phyloP scores from a whole-genome alignment of 1,140 invertebrate species.

The Zaprionus gabonicus region DNA sequence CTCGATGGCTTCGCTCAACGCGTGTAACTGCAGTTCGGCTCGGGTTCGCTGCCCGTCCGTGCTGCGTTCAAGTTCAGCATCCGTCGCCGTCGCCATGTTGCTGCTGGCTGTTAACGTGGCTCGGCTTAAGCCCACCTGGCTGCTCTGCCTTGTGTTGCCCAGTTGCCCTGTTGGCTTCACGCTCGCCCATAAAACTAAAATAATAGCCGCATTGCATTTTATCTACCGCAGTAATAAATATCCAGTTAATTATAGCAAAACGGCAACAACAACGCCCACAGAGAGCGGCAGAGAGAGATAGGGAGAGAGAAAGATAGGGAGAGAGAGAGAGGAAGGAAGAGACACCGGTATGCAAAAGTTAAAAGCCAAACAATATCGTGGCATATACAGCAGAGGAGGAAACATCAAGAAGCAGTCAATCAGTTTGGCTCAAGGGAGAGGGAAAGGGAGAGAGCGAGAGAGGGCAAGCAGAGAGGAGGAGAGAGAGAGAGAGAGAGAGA shows the following conservation, averaged over 20 bases:
- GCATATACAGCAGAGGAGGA: constrained; percentile 30
- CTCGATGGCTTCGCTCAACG: constrained; percentile 51
- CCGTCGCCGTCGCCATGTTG: constrained; percentile 21
- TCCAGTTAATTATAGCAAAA: constrained; percentile 77
- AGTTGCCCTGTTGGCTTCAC: constrained; percentile 45
- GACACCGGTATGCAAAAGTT: constrained; percentile 57
- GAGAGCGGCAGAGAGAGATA: constrained; percentile 8
- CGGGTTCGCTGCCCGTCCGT: constrained; percentile 28
- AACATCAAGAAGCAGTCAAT: too few species aligned
- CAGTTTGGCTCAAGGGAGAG: too few species aligned
- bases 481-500: too few species aligned
- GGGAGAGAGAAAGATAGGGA: background rate
- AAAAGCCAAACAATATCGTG: constrained; percentile 37
- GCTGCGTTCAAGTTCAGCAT: constrained; percentile 39
- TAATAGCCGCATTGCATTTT: constrained; percentile 83
- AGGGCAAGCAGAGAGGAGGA: too few species aligned
- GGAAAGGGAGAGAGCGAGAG: too few species aligned
- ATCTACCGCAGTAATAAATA: constrained; percentile 83
- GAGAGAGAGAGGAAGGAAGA: background rate
- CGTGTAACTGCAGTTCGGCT: constrained; percentile 63
- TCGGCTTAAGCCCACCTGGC: constrained; percentile 69
- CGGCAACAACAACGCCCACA: constrained; percentile 19
- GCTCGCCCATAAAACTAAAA: constrained; percentile 77
- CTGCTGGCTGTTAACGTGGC: constrained; percentile 40
- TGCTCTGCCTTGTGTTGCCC: constrained; percentile 11